Conservation (phyloP, 2,888 invertebrate species). For the Belgica antarctica region DNA sequence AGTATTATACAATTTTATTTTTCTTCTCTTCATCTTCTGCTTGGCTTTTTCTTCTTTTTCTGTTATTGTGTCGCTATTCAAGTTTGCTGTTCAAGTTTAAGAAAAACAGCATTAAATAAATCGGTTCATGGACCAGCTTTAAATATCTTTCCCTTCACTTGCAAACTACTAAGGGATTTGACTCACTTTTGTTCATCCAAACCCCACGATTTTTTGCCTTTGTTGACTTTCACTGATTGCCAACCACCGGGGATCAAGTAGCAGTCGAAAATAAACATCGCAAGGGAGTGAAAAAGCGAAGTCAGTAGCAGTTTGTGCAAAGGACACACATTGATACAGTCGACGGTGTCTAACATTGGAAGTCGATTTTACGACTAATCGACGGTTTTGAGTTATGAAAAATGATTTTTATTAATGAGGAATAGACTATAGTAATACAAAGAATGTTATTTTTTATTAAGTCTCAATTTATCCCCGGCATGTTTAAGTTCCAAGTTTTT, state of each 20-base stretch:
- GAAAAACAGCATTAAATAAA: neutral
- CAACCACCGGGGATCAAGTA: too few relatives aligned
- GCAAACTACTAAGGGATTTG: too few relatives aligned
- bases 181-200: neutral
- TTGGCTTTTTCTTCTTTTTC: conserved; percentile 13
- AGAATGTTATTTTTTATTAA: neutral
- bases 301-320: too few relatives aligned
- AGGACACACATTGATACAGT: too few relatives aligned
- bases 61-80: conserved; percentile 21
- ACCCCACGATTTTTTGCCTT: too few relatives aligned
- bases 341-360: neutral
- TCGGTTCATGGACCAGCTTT: neutral
- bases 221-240: too few relatives aligned
- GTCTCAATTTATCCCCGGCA: neutral
- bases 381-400: too few relatives aligned
- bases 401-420: too few relatives aligned
- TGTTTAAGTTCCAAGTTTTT: neutral
- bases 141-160: too few relatives aligned
- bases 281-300: too few relatives aligned
- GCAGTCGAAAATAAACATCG: too few relatives aligned
- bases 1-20: conserved; percentile 33
- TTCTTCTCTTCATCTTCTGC: neutral
- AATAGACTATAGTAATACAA: neutral
- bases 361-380: neutral
- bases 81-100: conserved; percentile 2